A percentile compares a stretch with the other conserved stretches of the same genome.
These are phyloP conservation scores for Pycnonotus jocosus DNA, from an alignment of 2,113 vertebrate genomes.

Conservation along the genomic window DNA sequence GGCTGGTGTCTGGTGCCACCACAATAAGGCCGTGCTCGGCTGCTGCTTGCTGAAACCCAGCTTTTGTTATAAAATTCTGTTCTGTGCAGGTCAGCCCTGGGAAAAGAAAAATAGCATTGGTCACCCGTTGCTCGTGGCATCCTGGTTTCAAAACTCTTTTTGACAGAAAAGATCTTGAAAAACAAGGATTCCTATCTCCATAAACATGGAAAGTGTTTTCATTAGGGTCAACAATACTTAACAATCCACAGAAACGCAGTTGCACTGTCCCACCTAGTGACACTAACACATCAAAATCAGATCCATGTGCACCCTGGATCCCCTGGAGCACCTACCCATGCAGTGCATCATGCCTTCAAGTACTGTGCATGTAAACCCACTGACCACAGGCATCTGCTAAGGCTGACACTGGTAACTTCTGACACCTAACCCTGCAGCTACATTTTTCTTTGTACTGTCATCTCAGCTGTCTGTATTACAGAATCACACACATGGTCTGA, in stretches of 20 bases:
- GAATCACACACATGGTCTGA: background rate
- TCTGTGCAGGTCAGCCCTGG: constrained; percentile 93
- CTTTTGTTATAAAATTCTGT: constrained; percentile 94
- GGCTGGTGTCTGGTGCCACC: constrained; percentile 91
- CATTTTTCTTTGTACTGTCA: background rate
- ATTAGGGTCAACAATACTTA: background rate
- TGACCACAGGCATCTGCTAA: background rate
- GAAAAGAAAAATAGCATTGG: background rate
- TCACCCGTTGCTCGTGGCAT: background rate
- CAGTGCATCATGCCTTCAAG: background rate
- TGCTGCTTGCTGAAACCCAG: constrained; percentile 85
- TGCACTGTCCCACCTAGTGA: background rate
- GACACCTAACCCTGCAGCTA: background rate
- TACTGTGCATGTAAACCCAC: background rate
- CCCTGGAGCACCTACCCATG: rapidly evolving
- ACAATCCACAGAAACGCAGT: background rate
- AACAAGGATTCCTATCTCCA: background rate
- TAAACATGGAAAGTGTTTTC: background rate
- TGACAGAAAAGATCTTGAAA: background rate
- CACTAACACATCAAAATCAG: background rate
- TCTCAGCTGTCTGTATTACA: background rate
- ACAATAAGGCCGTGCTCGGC: constrained; percentile 86
- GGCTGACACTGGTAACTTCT: background rate
- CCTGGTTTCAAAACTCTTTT: background rate
- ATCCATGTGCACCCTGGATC: background rate